Conservation (phyloP, 2,888 invertebrate species). For the Anorthoa munda region DNA sequence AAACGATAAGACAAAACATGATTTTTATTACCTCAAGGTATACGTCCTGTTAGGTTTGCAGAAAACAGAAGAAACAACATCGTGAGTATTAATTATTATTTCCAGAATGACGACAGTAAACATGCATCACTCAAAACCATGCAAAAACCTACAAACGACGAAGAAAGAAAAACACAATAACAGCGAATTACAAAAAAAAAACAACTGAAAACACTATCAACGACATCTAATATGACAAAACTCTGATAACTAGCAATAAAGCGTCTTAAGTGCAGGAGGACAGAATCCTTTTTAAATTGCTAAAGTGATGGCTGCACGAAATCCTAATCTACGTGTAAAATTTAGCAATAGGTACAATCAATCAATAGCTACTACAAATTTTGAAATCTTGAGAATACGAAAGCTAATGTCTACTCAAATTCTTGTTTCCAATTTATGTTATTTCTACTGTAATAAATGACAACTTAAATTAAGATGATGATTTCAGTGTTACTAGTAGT, state of each 20-base stretch:
- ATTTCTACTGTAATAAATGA: not conserved
- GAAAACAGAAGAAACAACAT: slow-evolving; percentile 72
- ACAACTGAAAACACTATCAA: slow-evolving; percentile 36
- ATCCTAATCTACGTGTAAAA: slow-evolving; percentile 2
- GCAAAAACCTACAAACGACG: slow-evolving; percentile 64
- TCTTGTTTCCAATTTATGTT: slow-evolving; percentile 27
- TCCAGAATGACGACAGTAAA: slow-evolving; percentile 61
- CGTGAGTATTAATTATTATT: slow-evolving; percentile 57
- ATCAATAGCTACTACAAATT: slow-evolving; percentile 23
- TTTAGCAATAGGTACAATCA: slow-evolving; percentile 32
- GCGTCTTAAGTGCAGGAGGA: slow-evolving; percentile 26
- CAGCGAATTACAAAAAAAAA: slow-evolving; percentile 27
- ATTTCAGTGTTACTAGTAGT: not conserved
- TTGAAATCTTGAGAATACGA: slow-evolving; percentile 1
- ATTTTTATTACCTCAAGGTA: slow-evolving; percentile 86
- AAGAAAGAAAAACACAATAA: slow-evolving; percentile 42
- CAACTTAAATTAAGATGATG: not conserved
- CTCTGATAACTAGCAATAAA: slow-evolving; percentile 29
- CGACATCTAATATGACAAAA: slow-evolving; percentile 26
- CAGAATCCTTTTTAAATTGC: slow-evolving; percentile 11
- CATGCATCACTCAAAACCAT: slow-evolving; percentile 65
- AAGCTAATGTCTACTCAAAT: slow-evolving; percentile 28
- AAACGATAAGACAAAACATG: not conserved
- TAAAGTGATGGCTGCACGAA: slow-evolving; percentile 23
- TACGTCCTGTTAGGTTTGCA: slow-evolving; percentile 85